phyloP scores from a whole-genome alignment of 2,888 invertebrate genomes.

The Timema cristinae region DNA sequence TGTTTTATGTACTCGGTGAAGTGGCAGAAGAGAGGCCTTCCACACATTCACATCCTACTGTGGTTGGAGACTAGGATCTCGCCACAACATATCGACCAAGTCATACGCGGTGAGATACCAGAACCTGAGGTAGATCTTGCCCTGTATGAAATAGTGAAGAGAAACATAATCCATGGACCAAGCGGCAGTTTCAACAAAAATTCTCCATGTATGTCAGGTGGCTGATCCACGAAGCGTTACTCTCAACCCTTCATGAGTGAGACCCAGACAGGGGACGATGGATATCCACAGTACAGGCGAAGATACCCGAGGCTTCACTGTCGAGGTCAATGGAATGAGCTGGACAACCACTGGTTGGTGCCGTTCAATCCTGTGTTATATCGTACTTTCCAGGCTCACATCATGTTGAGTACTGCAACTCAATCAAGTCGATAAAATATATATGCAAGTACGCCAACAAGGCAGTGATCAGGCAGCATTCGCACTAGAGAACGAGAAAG shows the following conservation, averaged over 20 bases:
- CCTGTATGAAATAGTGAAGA: slow-evolving; percentile 20
- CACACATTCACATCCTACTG: slow-evolving; percentile 30
- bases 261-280: too few species aligned
- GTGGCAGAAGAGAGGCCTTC: too few species aligned
- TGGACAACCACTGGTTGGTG: slow-evolving; percentile 33
- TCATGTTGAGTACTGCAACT: slow-evolving; percentile 31
- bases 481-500: slow-evolving; percentile 32
- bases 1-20: slow-evolving; percentile 25
- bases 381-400: slow-evolving; percentile 29
- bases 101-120: slow-evolving; percentile 41
- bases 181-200: slow-evolving; percentile 39
- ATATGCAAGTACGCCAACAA: slow-evolving; percentile 36
- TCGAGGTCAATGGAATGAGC: neutral
- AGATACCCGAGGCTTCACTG: slow-evolving; percentile 20
- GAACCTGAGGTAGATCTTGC: slow-evolving; percentile 35
- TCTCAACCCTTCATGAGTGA: slow-evolving; percentile 37
- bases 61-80: slow-evolving; percentile 37
- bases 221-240: slow-evolving; percentile 42
- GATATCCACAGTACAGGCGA: slow-evolving; percentile 41
- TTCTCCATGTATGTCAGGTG: slow-evolving; percentile 43
- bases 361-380: slow-evolving; percentile 29
- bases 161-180: slow-evolving; percentile 40
- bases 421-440: slow-evolving; percentile 4
- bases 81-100: slow-evolving; percentile 36
- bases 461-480: slow-evolving; percentile 30